phyloP scores from a whole-genome alignment of 2,797 vertebrate species.

The Acanthopagrus latus region DNA sequence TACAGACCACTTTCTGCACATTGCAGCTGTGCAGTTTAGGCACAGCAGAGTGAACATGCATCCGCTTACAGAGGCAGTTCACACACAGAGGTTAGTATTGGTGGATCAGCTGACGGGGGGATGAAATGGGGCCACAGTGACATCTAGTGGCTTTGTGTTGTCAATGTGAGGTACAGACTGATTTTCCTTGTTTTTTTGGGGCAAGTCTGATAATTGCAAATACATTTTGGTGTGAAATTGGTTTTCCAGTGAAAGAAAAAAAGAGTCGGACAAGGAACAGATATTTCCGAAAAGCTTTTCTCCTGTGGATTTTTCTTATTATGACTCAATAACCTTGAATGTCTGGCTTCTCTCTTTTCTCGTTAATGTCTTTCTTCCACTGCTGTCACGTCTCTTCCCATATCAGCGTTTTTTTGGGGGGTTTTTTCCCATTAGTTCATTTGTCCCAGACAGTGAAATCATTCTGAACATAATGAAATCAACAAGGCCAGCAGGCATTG shows the following conservation, averaged over 20 bases:
- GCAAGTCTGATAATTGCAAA: background rate
- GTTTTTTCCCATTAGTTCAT: slow-evolving; percentile 1
- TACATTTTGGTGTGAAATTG: background rate
- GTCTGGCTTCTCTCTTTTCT: slow-evolving; percentile 24
- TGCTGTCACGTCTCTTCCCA: slow-evolving; percentile 12
- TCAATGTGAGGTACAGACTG: background rate
- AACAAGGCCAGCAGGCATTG: slow-evolving; percentile 44
- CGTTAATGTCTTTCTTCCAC: background rate
- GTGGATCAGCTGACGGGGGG: slow-evolving; percentile 3
- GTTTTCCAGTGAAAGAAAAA: background rate
- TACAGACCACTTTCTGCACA: slow-evolving; percentile 53
- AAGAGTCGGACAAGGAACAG: no score
- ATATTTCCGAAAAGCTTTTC: slow-evolving; percentile 1
- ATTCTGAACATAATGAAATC: slow-evolving; percentile 38
- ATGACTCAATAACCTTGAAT: slow-evolving; percentile 30
- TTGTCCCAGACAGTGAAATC: slow-evolving; percentile 28
- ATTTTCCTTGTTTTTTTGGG: background rate
- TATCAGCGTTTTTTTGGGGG: slow-evolving; percentile 23
- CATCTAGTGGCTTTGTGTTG: slow-evolving; percentile 80
- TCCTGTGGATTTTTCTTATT: background rate
- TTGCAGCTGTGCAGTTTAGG: slow-evolving; percentile 65
- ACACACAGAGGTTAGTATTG: slow-evolving; percentile 33
- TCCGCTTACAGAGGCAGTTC: slow-evolving; percentile 52
- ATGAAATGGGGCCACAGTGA: slow-evolving; percentile 81
- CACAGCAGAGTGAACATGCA: slow-evolving; percentile 46